Evolutionary conservation across 2,113 vertebrate genomes (phyloP), one percentile per base, ranked within the genome.

Genomic region (Polyodon spathula): DNA sequence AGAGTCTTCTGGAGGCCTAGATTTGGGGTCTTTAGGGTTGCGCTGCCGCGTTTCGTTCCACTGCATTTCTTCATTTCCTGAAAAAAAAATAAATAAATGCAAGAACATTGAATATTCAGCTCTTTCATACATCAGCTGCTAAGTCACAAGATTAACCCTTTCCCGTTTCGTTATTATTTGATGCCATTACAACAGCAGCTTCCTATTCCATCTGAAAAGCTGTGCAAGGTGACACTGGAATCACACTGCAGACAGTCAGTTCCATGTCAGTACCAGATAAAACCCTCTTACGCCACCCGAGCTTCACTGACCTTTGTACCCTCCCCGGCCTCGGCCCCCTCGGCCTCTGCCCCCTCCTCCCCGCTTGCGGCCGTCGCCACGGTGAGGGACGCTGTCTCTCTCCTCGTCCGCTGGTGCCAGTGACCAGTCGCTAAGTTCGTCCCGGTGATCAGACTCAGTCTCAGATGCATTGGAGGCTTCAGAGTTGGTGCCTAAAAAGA

Each of bases 391-490:
- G 81, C 77, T 88, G 81, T 92, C 90, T 38, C 88, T 81, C 56
- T 92, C 91, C 71, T 98, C 95, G 66, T 98, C 95, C 1, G 94
- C 91, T 63, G 94, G 93, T 54, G 95, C 95, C 73, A 97, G 87
- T 2, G 95, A 97, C 94, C 95, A 98, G 76, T 98, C 95, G 2
- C 90, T 97, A 68, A 98, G 90, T 80, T 98, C 95, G 5, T 98
- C 96, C 82, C 84, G 85, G 88, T 97, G 94, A 68, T 98, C 96
- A 4, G 95, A 98, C 80, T 98, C 95, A 1, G 93, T 97, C 86
- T 98, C 96, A 53, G 96, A 98, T 71, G 96, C 93, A 76, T 98
- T 98, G 76, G 96, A 98, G 60, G 95, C 95, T 87, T 98, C 95
- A 17, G 96, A 98, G 85, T 98, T 98, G 85, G 94, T 97, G 80